Base-by-base conservation (phyloP, 2,113 vertebrate genomes). In the Erythrocercus mccallii region DNA sequence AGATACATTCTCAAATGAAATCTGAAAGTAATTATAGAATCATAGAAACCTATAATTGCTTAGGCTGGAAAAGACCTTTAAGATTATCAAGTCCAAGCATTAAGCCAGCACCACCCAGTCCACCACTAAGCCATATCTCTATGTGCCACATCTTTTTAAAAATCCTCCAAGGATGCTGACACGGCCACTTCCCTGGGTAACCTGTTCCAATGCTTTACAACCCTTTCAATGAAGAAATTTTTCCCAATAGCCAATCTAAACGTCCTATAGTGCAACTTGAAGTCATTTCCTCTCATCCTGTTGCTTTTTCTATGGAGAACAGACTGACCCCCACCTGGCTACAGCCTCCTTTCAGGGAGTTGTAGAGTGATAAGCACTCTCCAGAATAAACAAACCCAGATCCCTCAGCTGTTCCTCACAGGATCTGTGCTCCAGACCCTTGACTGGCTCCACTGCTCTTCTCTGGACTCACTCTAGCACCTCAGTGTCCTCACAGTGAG, bases 241-340 rank as follows among this genome's bases (percentile, higher is more conserved):
- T 74, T 38, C 42, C 35, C 21, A 62, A 38, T 56, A 61, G 9
- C 28, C 33, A 48, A 9, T 19, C 4, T n/a, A 48, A 86, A 50
- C 23, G 9, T 62, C 6, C 11, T 11, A 28, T 0, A 14, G 31
- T 5, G 5, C 25, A 66, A 58, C 31, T 30, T 42, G 12, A 60
- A 12, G 38, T 27, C 0, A 35, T 54, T 68, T 86, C 16, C 54
- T 50, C 42, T 69, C 15, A 15, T 62, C 17, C 42, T 50, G 5
- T 13, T 20, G 13, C 33, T 62, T 62, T 27, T 48, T 48, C 13
- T 44, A 33, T 10, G 47, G 47, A 80, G 47, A 80, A 54, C 25
- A 53, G 31, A 74, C 4, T 1, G 0, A 61, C 3, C 3, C 16
- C 11, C 6, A 31, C 4, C 16, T 16, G 4, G 24, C 53, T 44